phyloP scores from a whole-genome alignment of 2,113 vertebrate species.

The Megaleporinus macrocephalus region DNA sequence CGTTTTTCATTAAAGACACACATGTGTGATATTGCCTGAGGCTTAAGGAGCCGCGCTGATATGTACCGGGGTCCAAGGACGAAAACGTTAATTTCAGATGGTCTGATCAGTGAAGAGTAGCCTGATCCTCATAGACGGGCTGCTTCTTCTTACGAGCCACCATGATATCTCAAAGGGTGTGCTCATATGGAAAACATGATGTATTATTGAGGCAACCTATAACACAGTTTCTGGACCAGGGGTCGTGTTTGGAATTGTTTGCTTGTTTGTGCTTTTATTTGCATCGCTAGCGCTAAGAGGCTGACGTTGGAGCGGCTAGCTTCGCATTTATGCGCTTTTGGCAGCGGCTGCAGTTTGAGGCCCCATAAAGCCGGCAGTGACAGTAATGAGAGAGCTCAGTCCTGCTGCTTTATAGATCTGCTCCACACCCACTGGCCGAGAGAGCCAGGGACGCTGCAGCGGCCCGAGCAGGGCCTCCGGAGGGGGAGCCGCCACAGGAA shows the following conservation, averaged over 20 bases:
- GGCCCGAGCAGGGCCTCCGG: not conserved
- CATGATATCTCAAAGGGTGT: constrained; percentile 10
- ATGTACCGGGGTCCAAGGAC: not conserved
- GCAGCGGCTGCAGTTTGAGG: constrained; percentile 37
- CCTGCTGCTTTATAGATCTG: constrained; percentile 52
- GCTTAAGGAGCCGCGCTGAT: constrained; percentile 40
- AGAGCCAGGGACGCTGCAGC: constrained; percentile 25
- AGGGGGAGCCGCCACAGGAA: not conserved
- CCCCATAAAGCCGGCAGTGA: constrained; percentile 50
- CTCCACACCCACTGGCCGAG: constrained; percentile 46
- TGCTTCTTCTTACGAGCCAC: not conserved
- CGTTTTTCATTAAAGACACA: constrained; percentile 48
- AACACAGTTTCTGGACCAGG: not conserved
- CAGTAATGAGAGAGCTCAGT: constrained; percentile 54
- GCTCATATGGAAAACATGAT: constrained; percentile 29
- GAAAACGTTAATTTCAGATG: constrained; percentile 46
- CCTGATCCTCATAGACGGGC: not conserved
- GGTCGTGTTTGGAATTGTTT: constrained; percentile 15
- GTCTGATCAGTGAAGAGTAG: constrained; percentile 35
- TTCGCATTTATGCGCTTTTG: constrained; percentile 40
- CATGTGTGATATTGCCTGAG: constrained; percentile 29
- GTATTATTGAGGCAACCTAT: not conserved
- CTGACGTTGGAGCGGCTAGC: constrained; percentile 36
- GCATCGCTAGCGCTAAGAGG: constrained; percentile 9
- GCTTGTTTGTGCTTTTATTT: constrained; percentile 47